phyloP scores from a whole-genome alignment of 1,140 invertebrate species.

The Coenobita brevimanus region DNA sequence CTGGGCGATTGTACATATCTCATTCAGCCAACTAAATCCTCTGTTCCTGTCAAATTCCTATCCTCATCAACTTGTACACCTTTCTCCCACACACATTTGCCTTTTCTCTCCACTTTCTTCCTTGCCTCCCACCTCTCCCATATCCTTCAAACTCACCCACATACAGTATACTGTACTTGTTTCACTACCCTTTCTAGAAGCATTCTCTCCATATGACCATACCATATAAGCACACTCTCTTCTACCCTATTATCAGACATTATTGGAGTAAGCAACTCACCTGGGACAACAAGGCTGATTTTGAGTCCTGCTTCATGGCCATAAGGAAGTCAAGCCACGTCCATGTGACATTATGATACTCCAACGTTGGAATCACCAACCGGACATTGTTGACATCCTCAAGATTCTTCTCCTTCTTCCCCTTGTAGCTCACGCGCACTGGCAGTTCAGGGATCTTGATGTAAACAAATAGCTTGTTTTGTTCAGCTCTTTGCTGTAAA shows the following conservation, averaged over 20 bases:
- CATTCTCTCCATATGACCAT: too few relatives aligned
- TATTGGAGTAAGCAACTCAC: slow-evolving; percentile 74
- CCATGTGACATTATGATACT: slow-evolving; percentile 99
- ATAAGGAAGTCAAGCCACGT: slow-evolving; percentile 98
- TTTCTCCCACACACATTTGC: background rate
- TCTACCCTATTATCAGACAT: too few relatives aligned
- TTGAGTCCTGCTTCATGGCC: slow-evolving; percentile 95
- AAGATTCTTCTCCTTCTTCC: slow-evolving; percentile 98
- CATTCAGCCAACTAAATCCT: slow-evolving; percentile 6
- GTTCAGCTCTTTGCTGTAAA: slow-evolving; percentile 87
- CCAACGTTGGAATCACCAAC: slow-evolving; percentile 94
- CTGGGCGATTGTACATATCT: too few relatives aligned
- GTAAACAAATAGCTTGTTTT: slow-evolving; percentile 92
- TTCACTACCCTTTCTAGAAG: too few relatives aligned
- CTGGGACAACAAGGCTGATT: slow-evolving; percentile 91
- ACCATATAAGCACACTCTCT: too few relatives aligned
- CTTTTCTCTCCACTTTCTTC: background rate
- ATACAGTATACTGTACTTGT: too few relatives aligned
- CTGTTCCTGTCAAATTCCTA: background rate
- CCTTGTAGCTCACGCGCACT: slow-evolving; percentile 96
- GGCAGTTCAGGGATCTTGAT: slow-evolving; percentile 89
- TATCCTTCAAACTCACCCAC: background rate
- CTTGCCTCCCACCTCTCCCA: background rate
- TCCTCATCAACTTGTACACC: too few relatives aligned
- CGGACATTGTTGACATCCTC: slow-evolving; percentile 96